Evolutionary conservation across 2,888 invertebrate species (phyloP).

Genomic region (Lysandra bellargus): DNA sequence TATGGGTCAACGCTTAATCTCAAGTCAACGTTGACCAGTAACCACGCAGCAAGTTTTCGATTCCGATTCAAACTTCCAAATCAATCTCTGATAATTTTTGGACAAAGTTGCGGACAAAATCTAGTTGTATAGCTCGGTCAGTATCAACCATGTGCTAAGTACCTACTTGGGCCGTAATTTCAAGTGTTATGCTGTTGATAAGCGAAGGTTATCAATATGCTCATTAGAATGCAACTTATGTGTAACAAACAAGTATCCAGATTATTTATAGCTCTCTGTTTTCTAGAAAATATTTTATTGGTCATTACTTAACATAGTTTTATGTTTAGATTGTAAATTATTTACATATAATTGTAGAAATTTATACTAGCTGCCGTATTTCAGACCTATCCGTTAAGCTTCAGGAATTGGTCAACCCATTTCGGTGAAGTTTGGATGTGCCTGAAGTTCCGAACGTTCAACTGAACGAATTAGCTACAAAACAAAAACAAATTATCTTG

Average conservation of each 20-base stretch:
- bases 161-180: background rate
- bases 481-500: too few relatives aligned
- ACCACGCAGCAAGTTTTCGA: background rate
- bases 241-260: background rate
- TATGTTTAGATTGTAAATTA: too few relatives aligned
- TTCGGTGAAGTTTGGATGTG: too few relatives aligned
- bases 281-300: background rate
- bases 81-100: background rate
- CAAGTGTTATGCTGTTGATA: constrained; percentile 10
- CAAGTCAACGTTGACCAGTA: background rate
- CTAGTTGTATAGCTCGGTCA: background rate
- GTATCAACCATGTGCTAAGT: background rate
- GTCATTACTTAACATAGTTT: background rate
- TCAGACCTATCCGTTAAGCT: too few relatives aligned
- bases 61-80: background rate
- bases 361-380: too few relatives aligned
- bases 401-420: too few relatives aligned
- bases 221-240: constrained; percentile 15
- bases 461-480: too few relatives aligned
- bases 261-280: background rate
- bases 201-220: background rate
- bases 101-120: background rate
- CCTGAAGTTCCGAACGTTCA: too few relatives aligned
- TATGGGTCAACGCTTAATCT: background rate
- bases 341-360: too few relatives aligned